Percentiles rank a stretch among this genome's conserved stretches.
Evolutionary conservation across 2,888 invertebrate species (phyloP).

Genomic region (Nomada hirtipes): DNA sequence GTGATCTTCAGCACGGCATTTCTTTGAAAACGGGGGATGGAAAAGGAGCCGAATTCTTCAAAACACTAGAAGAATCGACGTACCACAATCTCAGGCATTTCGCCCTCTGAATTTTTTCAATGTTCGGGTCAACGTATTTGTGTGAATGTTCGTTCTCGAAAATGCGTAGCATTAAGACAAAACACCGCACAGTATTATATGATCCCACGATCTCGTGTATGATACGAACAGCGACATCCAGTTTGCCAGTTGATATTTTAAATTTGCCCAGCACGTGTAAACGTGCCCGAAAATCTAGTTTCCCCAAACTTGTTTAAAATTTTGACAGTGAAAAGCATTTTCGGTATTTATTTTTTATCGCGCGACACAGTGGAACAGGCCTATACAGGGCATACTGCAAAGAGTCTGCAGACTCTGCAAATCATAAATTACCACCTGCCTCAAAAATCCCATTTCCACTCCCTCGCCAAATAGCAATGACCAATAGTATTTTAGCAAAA

Average conservation of each 20-base stretch:
- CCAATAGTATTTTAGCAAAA: no score
- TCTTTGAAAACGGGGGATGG: neutral
- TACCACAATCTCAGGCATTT: constrained; percentile 81
- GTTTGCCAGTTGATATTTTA: neutral
- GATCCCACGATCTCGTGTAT: constrained; percentile 10
- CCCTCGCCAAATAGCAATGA: no score
- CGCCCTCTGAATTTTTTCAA: constrained; percentile 63
- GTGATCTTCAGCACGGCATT: neutral
- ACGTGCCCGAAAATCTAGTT: constrained; percentile 13
- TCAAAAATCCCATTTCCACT: no score
- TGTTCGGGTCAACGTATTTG: constrained; percentile 78
- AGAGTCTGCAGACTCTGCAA: no score
- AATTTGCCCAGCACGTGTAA: constrained; percentile 2
- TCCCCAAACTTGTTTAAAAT: neutral
- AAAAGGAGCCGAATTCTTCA: constrained; percentile 14
- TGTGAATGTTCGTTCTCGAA: constrained; percentile 28
- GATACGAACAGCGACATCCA: constrained; percentile 10
- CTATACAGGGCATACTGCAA: no score
- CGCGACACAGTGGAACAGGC: no score
- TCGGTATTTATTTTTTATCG: no score
- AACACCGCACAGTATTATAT: neutral
- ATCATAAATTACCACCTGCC: no score
- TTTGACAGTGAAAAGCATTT: no score
- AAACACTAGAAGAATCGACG: neutral
- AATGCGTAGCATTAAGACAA: constrained; percentile 18